Percentiles rank a stretch among this genome's conserved stretches.
Conservation (phyloP, 2,888 invertebrate species). For the Blera fallax region DNA sequence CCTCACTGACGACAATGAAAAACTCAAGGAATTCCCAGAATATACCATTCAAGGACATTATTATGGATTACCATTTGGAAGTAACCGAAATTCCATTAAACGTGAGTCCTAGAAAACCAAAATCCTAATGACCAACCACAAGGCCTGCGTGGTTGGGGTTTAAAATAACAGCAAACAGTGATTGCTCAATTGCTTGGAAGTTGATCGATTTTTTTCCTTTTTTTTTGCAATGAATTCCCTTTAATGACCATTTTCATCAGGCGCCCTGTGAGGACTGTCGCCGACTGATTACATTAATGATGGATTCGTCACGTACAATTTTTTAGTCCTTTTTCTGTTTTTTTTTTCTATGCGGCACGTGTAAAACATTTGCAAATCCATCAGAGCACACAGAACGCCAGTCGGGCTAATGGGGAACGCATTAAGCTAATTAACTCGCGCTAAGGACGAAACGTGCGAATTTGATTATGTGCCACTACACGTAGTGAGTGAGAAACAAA, state of each 20-base stretch:
- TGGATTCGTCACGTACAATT: not conserved
- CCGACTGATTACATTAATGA: not conserved
- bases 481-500: not conserved
- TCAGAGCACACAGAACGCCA: not conserved
- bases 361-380: not conserved
- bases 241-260: not conserved
- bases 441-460: not conserved
- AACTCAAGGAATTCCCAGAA: no score
- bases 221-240: not conserved
- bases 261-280: not conserved
- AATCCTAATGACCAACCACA: not conserved
- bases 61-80: not conserved
- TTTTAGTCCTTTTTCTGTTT: not conserved
- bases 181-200: not conserved
- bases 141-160: not conserved
- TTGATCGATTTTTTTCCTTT: not conserved
- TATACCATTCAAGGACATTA: no score
- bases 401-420: not conserved
- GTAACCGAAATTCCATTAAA: not conserved
- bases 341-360: not conserved
- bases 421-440: not conserved
- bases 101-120: not conserved
- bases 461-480: not conserved
- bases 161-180: not conserved
- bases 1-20: no score